Evolutionary conservation across 1,140 invertebrate species (phyloP).

Genomic region (Solen grandis): DNA sequence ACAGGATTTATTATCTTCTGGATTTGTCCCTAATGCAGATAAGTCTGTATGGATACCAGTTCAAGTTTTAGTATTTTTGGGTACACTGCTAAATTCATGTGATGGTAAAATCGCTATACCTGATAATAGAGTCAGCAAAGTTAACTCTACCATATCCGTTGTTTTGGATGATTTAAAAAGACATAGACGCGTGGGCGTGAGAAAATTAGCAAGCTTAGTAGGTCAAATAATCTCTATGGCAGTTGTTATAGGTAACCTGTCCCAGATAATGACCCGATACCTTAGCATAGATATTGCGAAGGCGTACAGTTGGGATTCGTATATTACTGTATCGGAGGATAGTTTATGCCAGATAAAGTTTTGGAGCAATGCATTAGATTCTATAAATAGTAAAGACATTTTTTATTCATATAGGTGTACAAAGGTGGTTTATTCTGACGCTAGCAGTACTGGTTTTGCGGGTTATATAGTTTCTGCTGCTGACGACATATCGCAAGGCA

Average conservation of each 20-base stretch:
- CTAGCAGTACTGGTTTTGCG: constrained; percentile 2
- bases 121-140: not conserved
- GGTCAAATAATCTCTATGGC: constrained; percentile 27
- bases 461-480: constrained; percentile 9
- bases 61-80: not conserved
- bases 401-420: not conserved
- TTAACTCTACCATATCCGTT: not conserved
- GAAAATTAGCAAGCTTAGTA: constrained; percentile 8
- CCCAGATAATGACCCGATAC: constrained; percentile 16
- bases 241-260: constrained; percentile 20
- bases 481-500: constrained; percentile 8
- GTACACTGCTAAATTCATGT: too few species aligned
- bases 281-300: not conserved
- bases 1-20: not conserved
- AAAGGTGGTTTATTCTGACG: constrained; percentile 26
- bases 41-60: constrained; percentile 27
- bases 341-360: constrained; percentile 6
- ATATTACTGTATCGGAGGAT: not conserved
- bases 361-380: constrained; percentile 13
- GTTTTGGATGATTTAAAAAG: not conserved
- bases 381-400: not conserved
- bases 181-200: not conserved
- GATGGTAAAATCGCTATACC: not conserved
- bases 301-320: constrained; percentile 12
- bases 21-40: constrained; percentile 45